Evolutionary conservation across 1,140 invertebrate genomes (phyloP).

Genomic region (Orussus abietinus): DNA sequence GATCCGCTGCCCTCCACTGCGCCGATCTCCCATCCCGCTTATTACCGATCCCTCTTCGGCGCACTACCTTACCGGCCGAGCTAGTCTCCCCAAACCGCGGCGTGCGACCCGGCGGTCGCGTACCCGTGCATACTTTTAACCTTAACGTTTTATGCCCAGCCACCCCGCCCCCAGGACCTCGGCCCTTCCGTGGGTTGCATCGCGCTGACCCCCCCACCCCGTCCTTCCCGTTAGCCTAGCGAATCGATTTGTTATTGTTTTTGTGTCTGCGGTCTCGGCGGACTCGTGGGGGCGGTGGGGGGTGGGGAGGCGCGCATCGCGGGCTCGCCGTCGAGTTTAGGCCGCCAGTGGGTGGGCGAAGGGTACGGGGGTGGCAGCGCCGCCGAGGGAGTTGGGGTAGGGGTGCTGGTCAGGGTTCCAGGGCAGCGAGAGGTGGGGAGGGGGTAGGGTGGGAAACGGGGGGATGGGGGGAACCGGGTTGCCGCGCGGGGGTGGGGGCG

Average conservation of each 20-base stretch:
- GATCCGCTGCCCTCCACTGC: too few relatives aligned
- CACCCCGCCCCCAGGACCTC: constrained; percentile 11
- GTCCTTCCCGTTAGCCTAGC: constrained; percentile 34
- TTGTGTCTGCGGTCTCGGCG: constrained; percentile 54
- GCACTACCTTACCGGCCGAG: too few relatives aligned
- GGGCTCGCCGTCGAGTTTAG: background rate
- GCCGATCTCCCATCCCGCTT: too few relatives aligned
- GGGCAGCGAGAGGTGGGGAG: constrained; percentile 3
- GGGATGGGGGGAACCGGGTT: constrained; percentile 4
- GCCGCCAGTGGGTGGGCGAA: background rate
- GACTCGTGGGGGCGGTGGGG: too few relatives aligned
- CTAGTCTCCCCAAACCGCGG: too few relatives aligned
- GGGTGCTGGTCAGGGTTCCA: too few relatives aligned
- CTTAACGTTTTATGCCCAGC: too few relatives aligned
- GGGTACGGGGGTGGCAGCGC: too few relatives aligned
- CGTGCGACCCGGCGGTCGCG: too few relatives aligned
- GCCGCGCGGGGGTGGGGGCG: constrained; percentile 29
- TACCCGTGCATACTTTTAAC: too few relatives aligned
- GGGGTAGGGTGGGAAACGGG: background rate
- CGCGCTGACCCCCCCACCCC: constrained; percentile 42
- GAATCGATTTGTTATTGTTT: constrained; percentile 55
- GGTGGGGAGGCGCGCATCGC: too few relatives aligned
- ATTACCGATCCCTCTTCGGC: too few relatives aligned
- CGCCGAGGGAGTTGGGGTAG: constrained; percentile 12
- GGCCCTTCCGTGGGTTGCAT: constrained; percentile 22